phyloP scores from a whole-genome alignment of 23 tunicate genomes.

The Oikopleura vanhoeffeni region DNA sequence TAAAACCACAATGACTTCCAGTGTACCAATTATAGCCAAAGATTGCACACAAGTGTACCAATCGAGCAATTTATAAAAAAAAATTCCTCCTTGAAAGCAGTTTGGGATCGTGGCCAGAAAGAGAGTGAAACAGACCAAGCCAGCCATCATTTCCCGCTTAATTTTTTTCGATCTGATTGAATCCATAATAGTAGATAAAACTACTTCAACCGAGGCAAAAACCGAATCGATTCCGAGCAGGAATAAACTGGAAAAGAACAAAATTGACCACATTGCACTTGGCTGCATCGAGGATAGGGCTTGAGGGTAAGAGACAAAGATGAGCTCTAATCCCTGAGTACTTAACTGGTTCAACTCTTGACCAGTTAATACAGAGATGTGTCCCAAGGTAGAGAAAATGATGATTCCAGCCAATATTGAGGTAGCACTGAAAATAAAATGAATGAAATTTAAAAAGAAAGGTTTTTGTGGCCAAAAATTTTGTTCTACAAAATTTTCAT shows the following conservation, averaged over 20 bases:
- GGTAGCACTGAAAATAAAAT: not conserved
- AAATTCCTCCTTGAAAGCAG: constrained; percentile 64
- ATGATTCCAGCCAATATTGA: constrained; percentile 29
- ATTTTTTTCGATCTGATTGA: not conserved
- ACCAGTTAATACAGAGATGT: constrained; percentile 24
- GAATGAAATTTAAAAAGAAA: too few species aligned
- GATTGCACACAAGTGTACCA: constrained; percentile 44
- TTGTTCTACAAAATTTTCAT: too few species aligned
- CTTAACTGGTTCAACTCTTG: constrained; percentile 20
- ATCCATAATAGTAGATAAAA: not conserved
- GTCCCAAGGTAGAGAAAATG: constrained; percentile 71
- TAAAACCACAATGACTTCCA: constrained; percentile 48
- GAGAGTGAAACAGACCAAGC: constrained; percentile 34
- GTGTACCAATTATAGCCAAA: constrained; percentile 41
- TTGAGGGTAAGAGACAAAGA: constrained; percentile 61
- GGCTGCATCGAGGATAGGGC: constrained; percentile 39
- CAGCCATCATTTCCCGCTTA: constrained; percentile 22
- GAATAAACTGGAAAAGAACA: constrained; percentile 56
- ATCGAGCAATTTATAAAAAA: constrained; percentile 48
- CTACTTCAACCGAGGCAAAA: not conserved
- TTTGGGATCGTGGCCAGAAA: constrained; percentile 51
- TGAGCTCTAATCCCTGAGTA: constrained; percentile 54
- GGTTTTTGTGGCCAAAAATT: too few species aligned
- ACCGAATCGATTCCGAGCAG: constrained; percentile 45
- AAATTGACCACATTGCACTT: constrained; percentile 38